Evolutionary conservation across 1,140 invertebrate genomes (phyloP).

Genomic region (Zaprionus ornatus): DNA sequence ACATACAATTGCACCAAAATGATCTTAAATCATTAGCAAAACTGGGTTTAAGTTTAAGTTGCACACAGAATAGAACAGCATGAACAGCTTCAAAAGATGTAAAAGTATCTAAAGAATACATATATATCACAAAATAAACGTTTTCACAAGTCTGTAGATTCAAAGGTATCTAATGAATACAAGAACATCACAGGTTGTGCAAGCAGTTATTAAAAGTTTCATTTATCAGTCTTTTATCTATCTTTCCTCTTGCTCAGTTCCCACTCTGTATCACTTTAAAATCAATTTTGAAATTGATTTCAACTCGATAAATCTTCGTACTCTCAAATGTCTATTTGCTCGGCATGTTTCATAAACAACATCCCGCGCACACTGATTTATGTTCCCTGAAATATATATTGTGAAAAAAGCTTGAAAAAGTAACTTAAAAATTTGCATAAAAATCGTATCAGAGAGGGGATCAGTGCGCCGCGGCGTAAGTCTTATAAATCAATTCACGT

Average conservation of each 20-base stretch:
- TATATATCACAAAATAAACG: too few relatives aligned
- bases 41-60: too few relatives aligned
- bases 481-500: conserved; percentile 66
- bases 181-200: not conserved
- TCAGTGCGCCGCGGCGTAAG: not conserved
- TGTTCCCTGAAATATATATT: not conserved
- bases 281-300: conserved; percentile 18
- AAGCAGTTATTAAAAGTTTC: not conserved
- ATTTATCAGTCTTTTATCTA: not conserved
- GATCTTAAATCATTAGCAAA: too few relatives aligned
- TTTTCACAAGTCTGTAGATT: too few relatives aligned
- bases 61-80: too few relatives aligned
- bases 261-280: conserved; percentile 6
- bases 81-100: not conserved
- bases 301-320: conserved; percentile 2
- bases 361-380: conserved; percentile 1
- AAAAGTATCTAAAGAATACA: not conserved
- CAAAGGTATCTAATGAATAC: too few relatives aligned
- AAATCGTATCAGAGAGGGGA: conserved; percentile 24
- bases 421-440: conserved; percentile 36
- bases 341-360: conserved; percentile 5
- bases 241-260: not conserved
- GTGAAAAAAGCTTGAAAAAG: conserved; percentile 7
- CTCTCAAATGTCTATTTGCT: conserved; percentile 4
- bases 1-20: too few relatives aligned